Evolutionary conservation across 2,888 invertebrate species (phyloP).

Genomic region (Plagodis pulveraria): DNA sequence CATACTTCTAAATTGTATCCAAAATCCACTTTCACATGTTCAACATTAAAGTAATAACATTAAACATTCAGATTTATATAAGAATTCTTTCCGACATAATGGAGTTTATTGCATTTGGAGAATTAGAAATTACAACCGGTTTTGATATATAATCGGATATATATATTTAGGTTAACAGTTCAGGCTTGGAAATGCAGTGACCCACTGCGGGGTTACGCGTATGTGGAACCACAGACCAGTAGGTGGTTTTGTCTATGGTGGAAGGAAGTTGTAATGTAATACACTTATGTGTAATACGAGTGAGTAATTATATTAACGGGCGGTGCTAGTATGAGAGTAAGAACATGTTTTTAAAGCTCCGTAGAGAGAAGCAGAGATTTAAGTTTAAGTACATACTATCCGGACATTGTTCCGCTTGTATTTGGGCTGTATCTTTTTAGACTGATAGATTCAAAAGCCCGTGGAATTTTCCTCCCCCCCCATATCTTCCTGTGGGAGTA

Average conservation of each 20-base stretch:
- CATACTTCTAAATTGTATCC: neutral
- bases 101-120: conserved; percentile 10
- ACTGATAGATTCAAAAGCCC: no score
- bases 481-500: no score
- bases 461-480: no score
- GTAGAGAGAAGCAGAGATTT: no score
- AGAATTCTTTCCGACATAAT: conserved; percentile 5
- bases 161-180: conserved; percentile 12
- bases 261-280: conserved; percentile 1
- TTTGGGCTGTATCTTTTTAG: no score
- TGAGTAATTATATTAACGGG: no score
- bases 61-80: neutral
- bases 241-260: neutral
- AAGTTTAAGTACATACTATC: no score
- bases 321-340: no score
- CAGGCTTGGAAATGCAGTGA: conserved; percentile 5
- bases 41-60: conserved; percentile 2
- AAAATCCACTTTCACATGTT: conserved; percentile 15
- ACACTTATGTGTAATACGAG: no score
- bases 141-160: no score
- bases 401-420: no score
- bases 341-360: no score
- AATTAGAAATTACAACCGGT: conserved; percentile 19
- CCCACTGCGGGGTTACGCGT: conserved; percentile 1
- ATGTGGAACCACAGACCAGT: conserved; percentile 1